Conservation (phyloP, 2,888 invertebrate species). For the Galerucella calmariensis region DNA sequence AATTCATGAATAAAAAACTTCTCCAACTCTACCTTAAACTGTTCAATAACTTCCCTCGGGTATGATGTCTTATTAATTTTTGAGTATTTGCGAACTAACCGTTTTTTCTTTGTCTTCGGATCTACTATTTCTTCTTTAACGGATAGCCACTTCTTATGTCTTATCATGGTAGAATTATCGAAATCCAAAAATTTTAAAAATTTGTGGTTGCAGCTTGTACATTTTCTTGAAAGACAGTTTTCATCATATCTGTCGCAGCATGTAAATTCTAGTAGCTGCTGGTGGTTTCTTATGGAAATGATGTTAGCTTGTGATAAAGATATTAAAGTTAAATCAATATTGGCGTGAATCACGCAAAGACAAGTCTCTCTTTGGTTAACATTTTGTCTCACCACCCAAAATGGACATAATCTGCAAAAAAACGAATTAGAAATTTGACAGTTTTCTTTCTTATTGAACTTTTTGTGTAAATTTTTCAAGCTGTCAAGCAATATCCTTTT, state of each 20-base stretch:
- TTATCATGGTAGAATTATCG: constrained; percentile 10
- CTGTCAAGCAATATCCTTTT: constrained; percentile 8
- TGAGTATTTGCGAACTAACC: constrained; percentile 13
- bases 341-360: constrained; percentile 7
- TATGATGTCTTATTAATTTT: constrained; percentile 11
- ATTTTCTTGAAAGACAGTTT: constrained; percentile 21
- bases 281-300: constrained; percentile 12
- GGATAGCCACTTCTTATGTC: constrained; percentile 7
- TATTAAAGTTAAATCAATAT: constrained; percentile 8
- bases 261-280: constrained; percentile 4
- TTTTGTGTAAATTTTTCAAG: constrained; percentile 14
- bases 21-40: constrained; percentile 8
- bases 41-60: background rate
- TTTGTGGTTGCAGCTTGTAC: constrained; percentile 12
- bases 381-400: constrained; percentile 11
- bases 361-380: constrained; percentile 14
- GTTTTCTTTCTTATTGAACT: constrained; percentile 1
- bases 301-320: constrained; percentile 15
- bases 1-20: constrained; percentile 21
- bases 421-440: constrained; percentile 3
- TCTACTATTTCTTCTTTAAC: constrained; percentile 8
- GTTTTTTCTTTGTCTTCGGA: constrained; percentile 14
- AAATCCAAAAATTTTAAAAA: constrained; percentile 9
- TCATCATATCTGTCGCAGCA: constrained; percentile 24
- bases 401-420: constrained; percentile 10